These are phyloP conservation scores for Acanthurus leucopareius DNA, from an alignment of 2,797 vertebrate species.

Conservation along the genomic window DNA sequence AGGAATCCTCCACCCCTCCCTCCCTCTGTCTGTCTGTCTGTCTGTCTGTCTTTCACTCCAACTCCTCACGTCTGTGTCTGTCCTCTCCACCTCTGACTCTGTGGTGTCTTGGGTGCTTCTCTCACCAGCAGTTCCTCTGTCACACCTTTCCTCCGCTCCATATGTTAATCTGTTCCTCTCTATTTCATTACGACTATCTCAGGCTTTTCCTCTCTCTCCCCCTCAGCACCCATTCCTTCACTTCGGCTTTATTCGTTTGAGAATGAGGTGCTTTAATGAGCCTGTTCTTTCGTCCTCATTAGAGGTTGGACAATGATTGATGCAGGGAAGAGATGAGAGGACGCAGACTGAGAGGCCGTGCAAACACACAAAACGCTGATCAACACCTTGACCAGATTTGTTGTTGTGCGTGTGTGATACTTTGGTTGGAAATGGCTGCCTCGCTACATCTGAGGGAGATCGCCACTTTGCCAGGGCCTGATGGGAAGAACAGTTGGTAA, in stretches of 20 bases:
- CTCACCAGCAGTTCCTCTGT: slow-evolving; percentile 28
- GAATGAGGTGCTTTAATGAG: slow-evolving; percentile 74
- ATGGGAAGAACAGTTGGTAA: slow-evolving; percentile 65
- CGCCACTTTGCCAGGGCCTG: slow-evolving; percentile 55
- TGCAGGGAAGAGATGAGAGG: slow-evolving; percentile 52
- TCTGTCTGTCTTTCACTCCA: slow-evolving; percentile 30
- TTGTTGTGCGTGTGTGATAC: slow-evolving; percentile 24
- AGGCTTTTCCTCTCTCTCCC: slow-evolving; percentile 43
- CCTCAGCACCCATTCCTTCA: slow-evolving; percentile 37
- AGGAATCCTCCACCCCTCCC: slow-evolving; percentile 57
- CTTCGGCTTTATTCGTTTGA: slow-evolving; percentile 46
- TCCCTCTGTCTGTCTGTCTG: slow-evolving; percentile 14
- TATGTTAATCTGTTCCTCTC: slow-evolving; percentile 61
- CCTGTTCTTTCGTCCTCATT: slow-evolving; percentile 76
- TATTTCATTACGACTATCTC: slow-evolving; percentile 66
- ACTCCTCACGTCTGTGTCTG: slow-evolving; percentile 32
- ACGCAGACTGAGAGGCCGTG: slow-evolving; percentile 35
- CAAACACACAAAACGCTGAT: slow-evolving; percentile 33
- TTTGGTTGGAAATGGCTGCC: slow-evolving; percentile 31
- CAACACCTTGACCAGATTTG: slow-evolving; percentile 32
- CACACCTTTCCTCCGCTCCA: slow-evolving; percentile 42
- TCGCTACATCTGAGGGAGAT: slow-evolving; percentile 52
- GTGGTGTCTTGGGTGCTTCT: slow-evolving; percentile 23
- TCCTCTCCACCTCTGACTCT: slow-evolving; percentile 46
- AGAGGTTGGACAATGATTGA: slow-evolving; percentile 79